Evolutionary conservation across 2,113 vertebrate species (phyloP), one percentile per base, ranked within the genome.

Genomic region (Vulpes ferrilata): DNA sequence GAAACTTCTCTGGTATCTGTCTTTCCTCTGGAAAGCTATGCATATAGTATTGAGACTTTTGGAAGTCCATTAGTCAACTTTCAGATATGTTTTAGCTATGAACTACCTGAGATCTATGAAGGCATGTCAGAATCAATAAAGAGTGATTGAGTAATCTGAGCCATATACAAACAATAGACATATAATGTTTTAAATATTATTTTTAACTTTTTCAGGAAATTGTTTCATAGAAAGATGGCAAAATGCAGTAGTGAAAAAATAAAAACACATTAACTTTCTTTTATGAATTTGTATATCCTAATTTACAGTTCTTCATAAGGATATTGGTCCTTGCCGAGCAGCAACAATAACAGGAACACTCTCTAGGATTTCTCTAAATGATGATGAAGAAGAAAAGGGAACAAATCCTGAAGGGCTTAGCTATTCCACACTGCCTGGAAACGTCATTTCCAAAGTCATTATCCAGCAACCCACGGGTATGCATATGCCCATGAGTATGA

Each of bases 361-460:
- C 51, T 99, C 99, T 60, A 99, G 99, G 98, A 99, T 99, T 98
- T 99, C 99, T 57, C 99, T 99, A 73, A 99, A 99, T 11, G 99
- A 99, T 81, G 99, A 99, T 67, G 99, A 99, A 97, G 99, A 99
- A 78, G 99, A 99, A 96, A 99, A 99, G 96, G 98, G 98, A 74
- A 97, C 98, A 13, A 99, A 98, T 84, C 99, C 99, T 0, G 99
- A 99, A 99, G 99, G 99, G 96, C 99, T 99, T 97, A 99, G 99
- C 98, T 99, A 99, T 98, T 99, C 99, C 88, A 99, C 99, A 53
- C 98, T 99, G 98, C 99, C 99, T 81, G 99, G 99, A 98, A 99
- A 99, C 96, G 99, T 99, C 98, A 99, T 99, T 98, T 99, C 99
- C 98, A 99, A 99, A 99, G 99, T 99, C 97, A 99, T 99, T 97